Conservation (phyloP, 2,113 vertebrate genomes). For the Onychostoma macrolepis region DNA sequence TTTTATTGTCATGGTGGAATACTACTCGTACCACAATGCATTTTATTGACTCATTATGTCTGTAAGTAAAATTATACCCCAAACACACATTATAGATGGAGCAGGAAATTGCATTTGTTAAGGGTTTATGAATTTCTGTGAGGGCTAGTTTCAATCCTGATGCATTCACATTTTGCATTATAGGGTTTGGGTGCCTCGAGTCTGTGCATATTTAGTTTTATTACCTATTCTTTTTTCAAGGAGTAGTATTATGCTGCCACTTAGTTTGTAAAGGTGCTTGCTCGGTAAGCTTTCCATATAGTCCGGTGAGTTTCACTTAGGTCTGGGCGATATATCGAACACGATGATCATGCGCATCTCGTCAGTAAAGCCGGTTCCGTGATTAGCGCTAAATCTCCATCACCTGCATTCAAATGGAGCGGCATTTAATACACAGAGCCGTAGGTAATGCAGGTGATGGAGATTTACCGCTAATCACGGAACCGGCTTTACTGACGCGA, state of each 20-base stretch:
- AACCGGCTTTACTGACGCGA: too few relatives aligned
- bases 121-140: background rate
- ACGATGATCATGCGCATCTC: too few relatives aligned
- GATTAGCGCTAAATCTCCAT: too few relatives aligned
- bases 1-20: slow-evolving; percentile 19
- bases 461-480: too few relatives aligned
- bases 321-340: too few relatives aligned
- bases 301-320: background rate
- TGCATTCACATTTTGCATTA: slow-evolving; percentile 3
- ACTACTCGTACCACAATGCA: slow-evolving; percentile 6
- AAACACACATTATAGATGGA: background rate
- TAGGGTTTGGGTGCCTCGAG: background rate
- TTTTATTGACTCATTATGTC: slow-evolving; percentile 28
- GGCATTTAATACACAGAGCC: too few relatives aligned
- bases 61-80: slow-evolving; percentile 14
- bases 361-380: too few relatives aligned
- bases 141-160: background rate
- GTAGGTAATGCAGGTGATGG: too few relatives aligned
- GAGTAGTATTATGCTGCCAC: background rate
- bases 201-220: slow-evolving; percentile 13
- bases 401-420: too few relatives aligned
- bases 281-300: background rate
- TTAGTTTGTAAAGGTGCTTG: background rate
- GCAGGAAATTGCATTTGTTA: slow-evolving; percentile 20
- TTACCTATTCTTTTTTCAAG: background rate